Evolutionary conservation across 2,113 vertebrate genomes (phyloP), one percentile per base, ranked within the genome.

Genomic region (Eulemur rufifrons): DNA sequence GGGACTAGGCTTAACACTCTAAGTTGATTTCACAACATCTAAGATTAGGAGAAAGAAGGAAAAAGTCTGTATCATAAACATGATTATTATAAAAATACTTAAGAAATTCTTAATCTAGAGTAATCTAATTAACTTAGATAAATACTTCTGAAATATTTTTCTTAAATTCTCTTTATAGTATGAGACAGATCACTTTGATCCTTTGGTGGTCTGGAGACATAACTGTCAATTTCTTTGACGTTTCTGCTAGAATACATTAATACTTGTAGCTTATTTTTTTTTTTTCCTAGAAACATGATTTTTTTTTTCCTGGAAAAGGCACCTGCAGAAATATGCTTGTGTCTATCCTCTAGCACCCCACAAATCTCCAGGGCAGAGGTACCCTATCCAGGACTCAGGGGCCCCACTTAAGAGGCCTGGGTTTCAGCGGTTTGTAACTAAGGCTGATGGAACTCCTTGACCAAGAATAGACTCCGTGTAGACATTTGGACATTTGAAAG

Each of bases 401-500:
- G 25, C 37, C 39, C 6, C 21, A 14, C 29, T 34, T 27, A 61
- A 45, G 74, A 47, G 34, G 25, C 1, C 27, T 45, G 18, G 13
- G 27, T 6, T 61, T 42, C 61, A 34, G 2, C 5, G 32, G 17
- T 34, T 42, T 29, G 15, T n/a, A 34, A 45, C 13, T 14, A 37
- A 21, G 20, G 42, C 39, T 8, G 23, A n/a, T 23, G 3, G 11
- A 29, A 25, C 15, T 20, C 3, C 14, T 45, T 32, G 10, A 39
- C 29, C 15, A 37, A 42, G 23, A 17, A 42, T 37, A 42, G 63
- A 29, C 25, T 17, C 69, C 13, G 2, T 6, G 27, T 23, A 13
- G 23, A 37, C 14, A 0, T 32, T 25, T 4, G 17, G n/a, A 13
- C 0, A 2, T 5, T 5, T 20, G 7, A 29, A 8, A 37, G 17